Evolutionary conservation across 2,113 vertebrate species (phyloP).

Genomic region (Oncorhynchus keta): DNA sequence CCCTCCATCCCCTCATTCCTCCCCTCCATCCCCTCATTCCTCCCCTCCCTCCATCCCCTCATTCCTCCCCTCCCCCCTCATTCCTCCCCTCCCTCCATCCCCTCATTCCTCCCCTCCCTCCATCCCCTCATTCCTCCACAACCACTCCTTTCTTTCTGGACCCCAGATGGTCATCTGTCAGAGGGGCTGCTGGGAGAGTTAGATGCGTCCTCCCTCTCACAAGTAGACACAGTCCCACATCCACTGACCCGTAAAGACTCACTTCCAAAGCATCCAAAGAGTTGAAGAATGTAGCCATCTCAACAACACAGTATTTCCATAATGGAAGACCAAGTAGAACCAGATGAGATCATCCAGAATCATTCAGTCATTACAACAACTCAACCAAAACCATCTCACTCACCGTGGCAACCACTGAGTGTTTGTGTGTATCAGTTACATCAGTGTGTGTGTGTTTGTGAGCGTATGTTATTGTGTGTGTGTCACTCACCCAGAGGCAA

Average conservation of each 20-base stretch:
- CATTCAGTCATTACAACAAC: neutral
- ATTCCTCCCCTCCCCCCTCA: too few species aligned
- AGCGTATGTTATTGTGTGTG: neutral
- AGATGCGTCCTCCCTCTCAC: conserved; percentile 2
- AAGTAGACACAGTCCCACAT: neutral
- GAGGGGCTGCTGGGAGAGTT: too few species aligned
- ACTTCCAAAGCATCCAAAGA: neutral
- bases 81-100: too few species aligned
- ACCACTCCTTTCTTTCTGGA: too few species aligned
- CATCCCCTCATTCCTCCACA: too few species aligned
- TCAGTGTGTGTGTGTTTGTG: too few species aligned
- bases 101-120: too few species aligned
- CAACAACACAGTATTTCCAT: neutral
- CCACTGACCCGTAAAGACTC: neutral
- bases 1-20: too few species aligned
- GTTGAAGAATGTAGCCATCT: neutral
- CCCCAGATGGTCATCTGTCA: too few species aligned
- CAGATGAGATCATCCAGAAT: neutral
- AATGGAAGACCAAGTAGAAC: neutral
- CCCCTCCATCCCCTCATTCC: too few species aligned
- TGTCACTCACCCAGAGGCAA: conserved; percentile 88
- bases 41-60: too few species aligned
- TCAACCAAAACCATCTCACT: neutral
- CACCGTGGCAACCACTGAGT: neutral
- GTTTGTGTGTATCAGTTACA: conserved; percentile 2